Base-by-base conservation (phyloP, 2,113 vertebrate species). In the Carassius auratus region DNA sequence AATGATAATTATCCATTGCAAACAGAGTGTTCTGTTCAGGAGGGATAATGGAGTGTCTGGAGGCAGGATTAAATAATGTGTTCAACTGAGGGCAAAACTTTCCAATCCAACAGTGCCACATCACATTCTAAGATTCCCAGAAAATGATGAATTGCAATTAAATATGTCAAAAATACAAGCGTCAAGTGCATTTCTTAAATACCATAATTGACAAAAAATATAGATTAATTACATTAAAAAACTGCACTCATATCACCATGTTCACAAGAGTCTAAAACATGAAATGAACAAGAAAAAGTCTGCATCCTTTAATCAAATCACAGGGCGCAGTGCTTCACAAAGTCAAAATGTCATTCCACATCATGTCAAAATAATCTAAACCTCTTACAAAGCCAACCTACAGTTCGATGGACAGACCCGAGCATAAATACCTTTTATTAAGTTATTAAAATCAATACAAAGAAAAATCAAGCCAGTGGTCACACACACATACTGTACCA, bases 41-140 rank as follows among this genome's bases (percentile, higher is more conserved):
- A 71, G 76, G 15, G 21, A 71, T 79, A 85, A 78, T 71, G 50
- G 50, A 59, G 55, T 71, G 66, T 79, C 23, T 55, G 64, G 26
- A 77, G 17, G 38, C 64, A 69, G 6, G 10, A 73, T 76, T 71
- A 55, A 84, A 77, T 38, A 83, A 59, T 23, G 62, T 73, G 64
- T 84, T 86, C 19, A 64, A 59, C 12, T 73, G 23, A 61, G 73
- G 81, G 33, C 42, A 77, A 38, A 69, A 78, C 33, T 68, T 84
- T 68, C 83, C 73, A 38, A 36, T 69, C 50, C 52, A 36, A 48
- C 50, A 71, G 30, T 77, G 36, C 26, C 52, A 73, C 23, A 59
- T 8, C 48, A 21, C 30, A 74, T n/a, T 21, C 13, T 14, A 64
- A 59, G 7, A 26, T 36, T 52, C 33, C n/a, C 3, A 6, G 38